Evolutionary conservation across 2,797 vertebrate genomes (phyloP).

Genomic region (Paratrypauchen microcephalus): DNA sequence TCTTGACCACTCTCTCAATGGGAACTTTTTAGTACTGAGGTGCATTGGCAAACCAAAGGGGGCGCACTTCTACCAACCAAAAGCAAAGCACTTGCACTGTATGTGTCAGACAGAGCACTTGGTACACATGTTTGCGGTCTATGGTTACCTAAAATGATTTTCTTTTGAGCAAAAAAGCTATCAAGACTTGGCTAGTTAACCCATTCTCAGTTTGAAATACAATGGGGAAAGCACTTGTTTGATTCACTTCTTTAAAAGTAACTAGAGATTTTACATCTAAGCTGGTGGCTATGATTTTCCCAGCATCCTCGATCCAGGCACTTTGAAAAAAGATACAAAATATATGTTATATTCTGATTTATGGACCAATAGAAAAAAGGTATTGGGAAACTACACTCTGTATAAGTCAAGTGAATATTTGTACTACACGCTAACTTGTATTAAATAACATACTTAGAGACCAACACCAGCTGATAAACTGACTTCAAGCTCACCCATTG

Average conservation of each 20-base stretch:
- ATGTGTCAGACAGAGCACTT: conserved; percentile 45
- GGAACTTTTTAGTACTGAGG: conserved; percentile 34
- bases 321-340: conserved; percentile 10
- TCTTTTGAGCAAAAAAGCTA: conserved; percentile 19
- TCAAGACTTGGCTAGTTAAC: neutral
- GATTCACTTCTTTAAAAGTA: conserved; percentile 27
- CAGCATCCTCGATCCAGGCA: conserved; percentile 12
- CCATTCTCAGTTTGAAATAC: neutral
- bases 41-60: conserved; percentile 29
- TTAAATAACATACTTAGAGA: conserved; percentile 30
- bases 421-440: conserved; percentile 22
- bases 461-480: conserved; percentile 73
- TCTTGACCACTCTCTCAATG: conserved; percentile 32
- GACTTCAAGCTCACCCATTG: conserved; percentile 30
- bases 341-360: conserved; percentile 31
- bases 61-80: conserved; percentile 56
- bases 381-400: neutral
- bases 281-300: conserved; percentile 13
- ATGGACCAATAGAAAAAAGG: conserved; percentile 20
- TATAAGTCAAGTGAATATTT: conserved; percentile 1
- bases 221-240: conserved; percentile 39
- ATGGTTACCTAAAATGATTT: conserved; percentile 18
- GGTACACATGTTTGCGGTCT: conserved; percentile 16
- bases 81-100: conserved; percentile 59
- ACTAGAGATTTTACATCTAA: conserved; percentile 6